Evolutionary conservation across 30 jellyfish, hydroid and myxozoan species (phyloP).

Genomic region (Hydractinia echinata): DNA sequence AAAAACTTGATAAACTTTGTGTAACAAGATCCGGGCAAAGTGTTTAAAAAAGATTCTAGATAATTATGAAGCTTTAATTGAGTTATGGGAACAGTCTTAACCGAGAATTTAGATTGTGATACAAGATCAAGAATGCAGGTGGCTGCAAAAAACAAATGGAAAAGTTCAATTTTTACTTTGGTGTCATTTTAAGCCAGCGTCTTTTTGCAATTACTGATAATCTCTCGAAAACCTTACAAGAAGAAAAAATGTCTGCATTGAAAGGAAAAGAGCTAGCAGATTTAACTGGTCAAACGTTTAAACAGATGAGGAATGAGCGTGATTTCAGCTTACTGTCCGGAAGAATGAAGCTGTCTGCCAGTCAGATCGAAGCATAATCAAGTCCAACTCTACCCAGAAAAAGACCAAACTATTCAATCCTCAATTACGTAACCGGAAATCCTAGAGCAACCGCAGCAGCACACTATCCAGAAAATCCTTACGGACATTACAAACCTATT

Average conservation of each 20-base stretch:
- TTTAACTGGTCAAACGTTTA: background rate
- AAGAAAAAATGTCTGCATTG: background rate
- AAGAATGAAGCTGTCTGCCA: background rate
- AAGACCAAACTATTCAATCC: constrained; percentile 7
- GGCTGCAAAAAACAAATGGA: constrained; percentile 5
- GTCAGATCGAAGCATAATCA: background rate
- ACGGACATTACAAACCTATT: background rate
- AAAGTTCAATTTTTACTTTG: too few species aligned
- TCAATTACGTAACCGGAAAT: constrained; percentile 4
- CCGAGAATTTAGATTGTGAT: background rate
- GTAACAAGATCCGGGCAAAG: background rate
- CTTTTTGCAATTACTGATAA: background rate
- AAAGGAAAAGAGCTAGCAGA: background rate
- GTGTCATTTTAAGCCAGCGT: background rate
- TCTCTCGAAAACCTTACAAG: background rate
- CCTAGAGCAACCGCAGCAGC: constrained; percentile 26
- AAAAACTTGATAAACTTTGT: too few species aligned
- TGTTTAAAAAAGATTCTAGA: background rate
- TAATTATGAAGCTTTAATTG: background rate
- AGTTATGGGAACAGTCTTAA: constrained; percentile 2
- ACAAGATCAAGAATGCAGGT: background rate
- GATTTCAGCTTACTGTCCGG: constrained; percentile 2
- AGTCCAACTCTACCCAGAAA: background rate
- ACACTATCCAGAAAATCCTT: constrained; percentile 17
- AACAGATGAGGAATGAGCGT: background rate